Evolutionary conservation across 2,888 invertebrate genomes (phyloP).

Genomic region (Gymnocheta viridis): DNA sequence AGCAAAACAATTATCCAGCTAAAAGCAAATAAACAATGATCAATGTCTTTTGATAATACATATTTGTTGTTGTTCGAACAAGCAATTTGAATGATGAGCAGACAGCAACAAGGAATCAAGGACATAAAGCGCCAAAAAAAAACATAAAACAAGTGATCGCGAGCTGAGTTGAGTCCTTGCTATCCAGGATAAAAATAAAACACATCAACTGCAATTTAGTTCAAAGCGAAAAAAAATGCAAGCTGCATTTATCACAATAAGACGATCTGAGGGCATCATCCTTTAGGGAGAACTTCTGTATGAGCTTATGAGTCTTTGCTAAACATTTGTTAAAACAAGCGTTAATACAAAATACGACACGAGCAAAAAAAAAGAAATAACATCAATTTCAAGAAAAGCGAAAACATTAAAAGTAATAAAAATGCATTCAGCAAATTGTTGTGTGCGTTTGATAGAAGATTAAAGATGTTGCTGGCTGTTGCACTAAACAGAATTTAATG

Average conservation of each 20-base stretch:
- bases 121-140: slow-evolving; percentile 35
- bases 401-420: slow-evolving; percentile 17
- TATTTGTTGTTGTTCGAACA: slow-evolving; percentile 40
- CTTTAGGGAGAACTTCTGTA: slow-evolving; percentile 25
- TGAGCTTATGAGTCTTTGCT: neutral
- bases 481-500: neutral
- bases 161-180: too few species aligned
- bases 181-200: slow-evolving; percentile 36
- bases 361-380: slow-evolving; percentile 44
- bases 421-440: slow-evolving; percentile 59
- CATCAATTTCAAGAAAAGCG: slow-evolving; percentile 21
- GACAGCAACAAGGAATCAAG: slow-evolving; percentile 44
- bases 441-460: slow-evolving; percentile 58
- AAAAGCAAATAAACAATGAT: slow-evolving; percentile 66
- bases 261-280: slow-evolving; percentile 62
- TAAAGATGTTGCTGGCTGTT: slow-evolving; percentile 59
- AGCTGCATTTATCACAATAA: slow-evolving; percentile 70
- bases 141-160: slow-evolving; percentile 24
- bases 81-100: slow-evolving; percentile 56
- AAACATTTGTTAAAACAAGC: slow-evolving; percentile 2
- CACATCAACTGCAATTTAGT: slow-evolving; percentile 57
- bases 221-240: slow-evolving; percentile 52
- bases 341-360: slow-evolving; percentile 32
- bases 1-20: slow-evolving; percentile 58
- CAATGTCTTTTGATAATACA: slow-evolving; percentile 54